phyloP scores from a whole-genome alignment of 1,140 invertebrate species.

The Ladona fulva region DNA sequence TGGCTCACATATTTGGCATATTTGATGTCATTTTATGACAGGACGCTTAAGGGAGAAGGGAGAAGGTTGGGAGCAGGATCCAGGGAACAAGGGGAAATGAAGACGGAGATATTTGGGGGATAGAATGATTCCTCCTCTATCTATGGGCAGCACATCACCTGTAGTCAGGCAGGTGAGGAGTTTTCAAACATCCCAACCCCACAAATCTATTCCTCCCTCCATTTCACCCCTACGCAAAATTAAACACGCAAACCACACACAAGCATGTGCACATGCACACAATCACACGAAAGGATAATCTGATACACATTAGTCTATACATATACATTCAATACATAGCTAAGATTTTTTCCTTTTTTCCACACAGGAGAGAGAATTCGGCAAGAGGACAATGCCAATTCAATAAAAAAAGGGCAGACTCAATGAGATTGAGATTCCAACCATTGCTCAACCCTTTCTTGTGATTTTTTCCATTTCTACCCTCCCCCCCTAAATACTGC shows the following conservation, averaged over 20 bases:
- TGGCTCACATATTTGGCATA: not conserved
- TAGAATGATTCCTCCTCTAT: not conserved
- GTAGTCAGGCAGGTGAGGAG: not conserved
- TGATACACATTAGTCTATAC: slow-evolving; percentile 10
- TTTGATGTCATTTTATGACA: not conserved
- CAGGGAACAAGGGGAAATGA: not conserved
- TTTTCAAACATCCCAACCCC: too few relatives aligned
- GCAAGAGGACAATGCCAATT: not conserved
- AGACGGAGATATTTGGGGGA: not conserved
- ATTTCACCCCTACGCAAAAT: not conserved
- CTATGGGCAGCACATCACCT: not conserved
- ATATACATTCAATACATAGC: slow-evolving; percentile 4
- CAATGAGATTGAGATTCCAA: too few relatives aligned
- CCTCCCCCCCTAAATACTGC: not conserved
- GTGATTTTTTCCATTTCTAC: not conserved
- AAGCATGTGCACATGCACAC: not conserved
- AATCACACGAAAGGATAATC: slow-evolving; percentile 6
- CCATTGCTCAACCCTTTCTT: too few relatives aligned
- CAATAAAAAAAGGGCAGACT: too few relatives aligned
- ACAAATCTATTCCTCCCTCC: not conserved
- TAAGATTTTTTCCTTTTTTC: slow-evolving; percentile 11
- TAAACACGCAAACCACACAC: not conserved
- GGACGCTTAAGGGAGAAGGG: not conserved
- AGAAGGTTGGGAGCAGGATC: not conserved
- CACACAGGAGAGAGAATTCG: not conserved